These are phyloP conservation scores for Dicyrtomina minuta DNA, from an alignment of 2,888 invertebrate species.

Conservation along the genomic window DNA sequence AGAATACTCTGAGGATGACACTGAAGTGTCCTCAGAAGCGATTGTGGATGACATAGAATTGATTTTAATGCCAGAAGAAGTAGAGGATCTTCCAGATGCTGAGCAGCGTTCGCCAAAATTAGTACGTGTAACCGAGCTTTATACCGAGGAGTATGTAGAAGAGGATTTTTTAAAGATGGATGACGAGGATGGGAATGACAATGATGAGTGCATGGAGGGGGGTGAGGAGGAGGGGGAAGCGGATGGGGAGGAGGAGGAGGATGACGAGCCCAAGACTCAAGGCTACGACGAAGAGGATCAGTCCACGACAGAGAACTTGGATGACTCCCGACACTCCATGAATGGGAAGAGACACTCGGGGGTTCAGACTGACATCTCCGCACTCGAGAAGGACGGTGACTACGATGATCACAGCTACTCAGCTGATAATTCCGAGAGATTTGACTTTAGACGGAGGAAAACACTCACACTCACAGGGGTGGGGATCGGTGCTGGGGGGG, in stretches of 20 bases:
- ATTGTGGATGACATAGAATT: conserved; percentile 53
- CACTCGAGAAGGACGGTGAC: conserved; percentile 39
- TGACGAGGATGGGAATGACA: conserved; percentile 30
- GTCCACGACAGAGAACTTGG: neutral
- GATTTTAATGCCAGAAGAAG: conserved; percentile 52
- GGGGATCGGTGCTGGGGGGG: neutral
- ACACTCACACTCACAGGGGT: conserved; percentile 22
- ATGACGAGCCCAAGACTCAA: conserved; percentile 6
- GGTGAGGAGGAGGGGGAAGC: conserved; percentile 15
- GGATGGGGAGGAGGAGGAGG: conserved; percentile 24
- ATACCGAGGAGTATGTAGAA: conserved; percentile 37
- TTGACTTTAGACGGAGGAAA: conserved; percentile 29
- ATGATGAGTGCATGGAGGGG: conserved; percentile 28
- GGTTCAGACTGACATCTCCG: conserved; percentile 53
- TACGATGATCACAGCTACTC: neutral
- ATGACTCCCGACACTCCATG: neutral
- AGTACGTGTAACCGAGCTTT: conserved; percentile 52
- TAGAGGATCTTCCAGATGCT: conserved; percentile 42
- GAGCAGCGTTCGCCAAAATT: conserved; percentile 48
- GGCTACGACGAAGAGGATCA: conserved; percentile 1
- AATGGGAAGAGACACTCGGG: conserved; percentile 43
- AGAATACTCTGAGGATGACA: conserved; percentile 43
- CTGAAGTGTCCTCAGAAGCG: conserved; percentile 51
- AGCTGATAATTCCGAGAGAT: conserved; percentile 16
- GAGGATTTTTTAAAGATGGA: conserved; percentile 46